A percentile compares a stretch with the other conserved stretches of the same genome.
These are phyloP conservation scores for Epizoanthus ramosus DNA, from an alignment of 92 coral and sea anemone genomes.

Conservation along the genomic window DNA sequence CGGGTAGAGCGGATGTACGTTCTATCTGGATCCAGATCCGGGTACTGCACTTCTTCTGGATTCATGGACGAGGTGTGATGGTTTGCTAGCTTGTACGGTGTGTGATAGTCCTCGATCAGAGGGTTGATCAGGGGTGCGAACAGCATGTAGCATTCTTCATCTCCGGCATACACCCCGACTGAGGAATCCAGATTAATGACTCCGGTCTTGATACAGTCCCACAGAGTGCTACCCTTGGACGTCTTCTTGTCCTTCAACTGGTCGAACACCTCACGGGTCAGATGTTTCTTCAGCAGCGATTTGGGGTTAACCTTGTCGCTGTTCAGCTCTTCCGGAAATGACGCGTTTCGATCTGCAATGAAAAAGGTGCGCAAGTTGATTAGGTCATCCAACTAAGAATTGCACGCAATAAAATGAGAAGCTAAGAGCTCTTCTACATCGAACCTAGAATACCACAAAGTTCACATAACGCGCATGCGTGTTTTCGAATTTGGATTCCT, in stretches of 20 bases:
- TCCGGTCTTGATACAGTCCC: conserved; percentile 71
- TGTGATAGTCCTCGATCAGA: conserved; percentile 83
- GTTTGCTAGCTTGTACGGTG: conserved; percentile 78
- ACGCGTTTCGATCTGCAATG: conserved; percentile 27
- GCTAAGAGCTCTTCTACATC: too few relatives aligned
- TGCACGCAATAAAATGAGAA: too few relatives aligned
- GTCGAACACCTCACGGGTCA: conserved; percentile 67
- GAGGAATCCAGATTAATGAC: conserved; percentile 72
- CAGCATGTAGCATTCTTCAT: conserved; percentile 70
- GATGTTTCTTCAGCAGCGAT: conserved; percentile 69
- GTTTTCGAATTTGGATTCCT: too few relatives aligned
- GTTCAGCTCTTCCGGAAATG: conserved; percentile 61
- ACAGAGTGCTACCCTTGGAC: conserved; percentile 65
- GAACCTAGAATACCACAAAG: too few relatives aligned
- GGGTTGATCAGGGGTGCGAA: conserved; percentile 65
- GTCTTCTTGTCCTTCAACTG: conserved; percentile 71
- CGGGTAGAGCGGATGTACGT: conserved; percentile 80
- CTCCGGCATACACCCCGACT: conserved; percentile 78
- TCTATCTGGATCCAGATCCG: conserved; percentile 74
- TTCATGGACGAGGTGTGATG: conserved; percentile 86
- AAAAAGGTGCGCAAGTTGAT: too few relatives aligned
- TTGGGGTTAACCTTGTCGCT: conserved; percentile 76
- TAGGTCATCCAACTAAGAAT: too few relatives aligned
- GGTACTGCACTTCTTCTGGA: conserved; percentile 79
- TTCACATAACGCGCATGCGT: too few relatives aligned